phyloP scores from a whole-genome alignment of 2,888 invertebrate species.

The Eupithecia dodoneata region DNA sequence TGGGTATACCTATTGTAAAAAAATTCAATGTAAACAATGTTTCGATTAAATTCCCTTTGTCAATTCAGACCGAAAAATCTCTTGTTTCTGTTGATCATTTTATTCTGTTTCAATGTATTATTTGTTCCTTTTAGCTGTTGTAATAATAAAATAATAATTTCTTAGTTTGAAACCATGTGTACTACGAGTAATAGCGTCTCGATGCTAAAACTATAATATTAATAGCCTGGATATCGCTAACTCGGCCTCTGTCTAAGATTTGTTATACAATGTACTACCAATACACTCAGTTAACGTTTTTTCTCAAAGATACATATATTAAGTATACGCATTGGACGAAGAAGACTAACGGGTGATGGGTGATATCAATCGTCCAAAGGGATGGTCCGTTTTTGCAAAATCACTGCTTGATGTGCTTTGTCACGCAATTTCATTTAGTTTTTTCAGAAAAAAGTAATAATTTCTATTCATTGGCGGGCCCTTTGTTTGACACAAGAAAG shows the following conservation, averaged over 20 bases:
- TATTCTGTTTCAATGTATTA: not conserved
- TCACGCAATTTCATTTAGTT: conserved; percentile 28
- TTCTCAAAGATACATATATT: not conserved
- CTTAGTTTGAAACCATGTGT: too few relatives aligned
- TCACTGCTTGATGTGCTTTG: conserved; percentile 47
- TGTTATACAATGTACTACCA: not conserved
- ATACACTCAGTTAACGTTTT: not conserved
- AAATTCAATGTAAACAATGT: conserved; percentile 45
- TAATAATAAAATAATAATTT: too few relatives aligned
- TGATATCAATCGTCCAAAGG: conserved; percentile 53
- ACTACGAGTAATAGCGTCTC: too few relatives aligned
- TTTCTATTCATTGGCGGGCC: not conserved
- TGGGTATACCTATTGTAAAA: not conserved
- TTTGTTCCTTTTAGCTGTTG: not conserved
- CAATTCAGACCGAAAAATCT: not conserved
- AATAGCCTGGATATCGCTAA: too few relatives aligned
- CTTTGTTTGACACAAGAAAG: not conserved
- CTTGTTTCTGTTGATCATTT: not conserved
- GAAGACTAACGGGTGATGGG: not conserved
- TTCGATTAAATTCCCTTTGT: conserved; percentile 66
- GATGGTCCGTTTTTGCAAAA: conserved; percentile 52
- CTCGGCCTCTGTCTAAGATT: too few relatives aligned
- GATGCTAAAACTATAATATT: too few relatives aligned
- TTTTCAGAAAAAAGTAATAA: not conserved
- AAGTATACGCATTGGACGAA: not conserved